Base-by-base conservation (phyloP, 2,888 invertebrate genomes). In the Crossocerus cetratus region DNA sequence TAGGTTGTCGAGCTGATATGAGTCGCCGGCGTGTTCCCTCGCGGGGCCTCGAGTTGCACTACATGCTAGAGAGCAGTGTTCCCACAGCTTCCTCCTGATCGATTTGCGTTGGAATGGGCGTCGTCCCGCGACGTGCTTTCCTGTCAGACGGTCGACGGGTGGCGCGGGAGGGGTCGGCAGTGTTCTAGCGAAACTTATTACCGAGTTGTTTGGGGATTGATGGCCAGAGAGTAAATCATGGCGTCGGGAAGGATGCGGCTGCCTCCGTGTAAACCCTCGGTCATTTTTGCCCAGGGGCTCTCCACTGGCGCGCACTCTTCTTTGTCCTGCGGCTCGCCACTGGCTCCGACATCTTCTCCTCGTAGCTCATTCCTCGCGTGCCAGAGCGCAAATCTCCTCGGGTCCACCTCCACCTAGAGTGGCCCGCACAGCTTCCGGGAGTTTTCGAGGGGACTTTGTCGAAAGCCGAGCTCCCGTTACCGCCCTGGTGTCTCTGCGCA, bases 151-250 rank as follows among this genome's bases (percentile, higher is more conserved):
- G 42, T 42, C 43, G 42, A 59, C 20, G 42, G 57, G 23, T 57
- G 11, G 57, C 16, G 11, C 23, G 18, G 14, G 56, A n/a, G 16
- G 49, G 53, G n/a, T 2, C 13, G 76, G 82, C 80, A 81, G 80
- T 83, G 82, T 83, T 83, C 82, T 82, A 84, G 85, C 79, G 32
- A 73, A 76, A 86, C 86, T 86, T 86, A 86, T 86, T 86, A 86
- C 86, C 86, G 83, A 86, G 86, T 86, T 86, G 86, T 86, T 86
- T 84, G 83, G 84, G 85, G 86, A 86, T 86, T 86, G 86, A 86
- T 86, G 86, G 86, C 85, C 81, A 83, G 81, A 84, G 81, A 84
- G 86, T 87, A 86, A 86, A 87, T 87, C 86, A 86, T 87, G 80
- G 84, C 84, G 85, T 83, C 85, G 11, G 82, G 81, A 86, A 85